These are phyloP conservation scores for Hyles euphorbiae DNA, from an alignment of 1,140 invertebrate genomes.

Conservation along the genomic window DNA sequence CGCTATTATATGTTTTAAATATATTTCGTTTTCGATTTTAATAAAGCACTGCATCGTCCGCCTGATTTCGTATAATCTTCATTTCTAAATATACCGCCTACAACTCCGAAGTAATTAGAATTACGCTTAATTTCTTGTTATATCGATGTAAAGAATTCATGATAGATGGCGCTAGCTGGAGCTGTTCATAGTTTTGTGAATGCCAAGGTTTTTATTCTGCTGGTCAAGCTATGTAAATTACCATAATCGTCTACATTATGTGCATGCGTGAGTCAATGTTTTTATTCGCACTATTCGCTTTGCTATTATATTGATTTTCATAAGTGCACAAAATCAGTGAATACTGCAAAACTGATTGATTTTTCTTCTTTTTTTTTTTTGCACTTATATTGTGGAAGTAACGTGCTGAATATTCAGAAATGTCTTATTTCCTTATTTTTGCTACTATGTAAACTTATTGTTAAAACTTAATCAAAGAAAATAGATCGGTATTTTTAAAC, in stretches of 20 bases:
- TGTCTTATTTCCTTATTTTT: not conserved
- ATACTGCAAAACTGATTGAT: conserved; percentile 22
- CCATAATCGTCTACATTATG: conserved; percentile 7
- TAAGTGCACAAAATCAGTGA: conserved; percentile 19
- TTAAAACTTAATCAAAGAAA: not conserved
- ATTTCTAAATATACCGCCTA: too few species aligned
- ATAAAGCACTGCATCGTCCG: too few species aligned
- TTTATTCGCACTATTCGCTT: conserved; percentile 43
- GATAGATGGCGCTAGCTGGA: too few species aligned
- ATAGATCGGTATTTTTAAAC: not conserved
- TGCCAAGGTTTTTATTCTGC: too few species aligned
- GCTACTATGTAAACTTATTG: too few species aligned
- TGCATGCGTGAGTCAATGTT: conserved; percentile 33
- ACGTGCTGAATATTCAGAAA: conserved; percentile 7
- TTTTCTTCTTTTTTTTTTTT: conserved; percentile 29
- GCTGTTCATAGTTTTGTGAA: too few species aligned
- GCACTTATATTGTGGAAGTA: conserved; percentile 27
- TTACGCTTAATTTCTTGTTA: too few species aligned
- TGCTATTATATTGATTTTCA: conserved; percentile 20
- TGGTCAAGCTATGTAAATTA: not conserved
- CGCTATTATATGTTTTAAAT: too few species aligned
- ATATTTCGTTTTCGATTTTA: too few species aligned
- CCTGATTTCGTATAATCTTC: too few species aligned
- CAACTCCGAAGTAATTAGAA: too few species aligned
- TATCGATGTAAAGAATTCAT: too few species aligned